A percentile compares a stretch with the other conserved stretches of the same genome.
Conservation (phyloP, 2,113 vertebrate species). For the Capreolus pygargus region DNA sequence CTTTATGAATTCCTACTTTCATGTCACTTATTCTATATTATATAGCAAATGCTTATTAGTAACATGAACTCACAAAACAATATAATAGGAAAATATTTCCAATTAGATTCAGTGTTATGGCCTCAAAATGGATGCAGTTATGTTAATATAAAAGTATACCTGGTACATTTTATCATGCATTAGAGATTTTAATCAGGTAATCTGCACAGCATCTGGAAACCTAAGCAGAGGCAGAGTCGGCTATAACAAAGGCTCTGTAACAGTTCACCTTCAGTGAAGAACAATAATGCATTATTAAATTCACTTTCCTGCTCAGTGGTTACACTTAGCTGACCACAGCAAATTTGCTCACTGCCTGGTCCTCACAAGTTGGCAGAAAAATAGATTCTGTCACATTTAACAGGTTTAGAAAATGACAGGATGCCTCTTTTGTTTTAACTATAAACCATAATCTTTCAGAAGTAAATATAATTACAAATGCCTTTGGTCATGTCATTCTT, state of each 20-base stretch:
- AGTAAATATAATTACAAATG: conserved; percentile 99
- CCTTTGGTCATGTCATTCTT: conserved; percentile 93
- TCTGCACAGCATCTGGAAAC: conserved; percentile 86
- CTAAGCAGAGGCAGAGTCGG: conserved; percentile 89
- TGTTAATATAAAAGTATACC: conserved; percentile 84
- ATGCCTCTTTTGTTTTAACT: conserved; percentile 98
- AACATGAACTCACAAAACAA: conserved; percentile 71
- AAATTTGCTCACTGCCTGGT: conserved; percentile 99
- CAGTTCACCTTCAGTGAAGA: conserved; percentile 99
- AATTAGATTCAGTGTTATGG: conserved; percentile 80
- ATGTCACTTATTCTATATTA: conserved; percentile 69
- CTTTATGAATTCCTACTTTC: conserved; percentile 63
- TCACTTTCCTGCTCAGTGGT: conserved; percentile 99
- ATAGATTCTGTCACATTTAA: conserved; percentile 99
- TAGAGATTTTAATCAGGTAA: conserved; percentile 89
- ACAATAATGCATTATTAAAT: conserved; percentile 99
- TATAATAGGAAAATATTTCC: conserved; percentile 81
- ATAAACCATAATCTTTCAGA: conserved; percentile 94
- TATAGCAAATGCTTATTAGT: conserved; percentile 75
- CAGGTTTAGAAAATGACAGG: conserved; percentile 99
- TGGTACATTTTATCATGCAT: conserved; percentile 85
- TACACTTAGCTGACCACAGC: conserved; percentile 99
- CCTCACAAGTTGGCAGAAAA: conserved; percentile 99
- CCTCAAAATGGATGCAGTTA: conserved; percentile 80
- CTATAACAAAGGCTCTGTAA: conserved; percentile 94